Conservation (phyloP, 2,888 invertebrate genomes). For the Polydrusus pterygomalis region DNA sequence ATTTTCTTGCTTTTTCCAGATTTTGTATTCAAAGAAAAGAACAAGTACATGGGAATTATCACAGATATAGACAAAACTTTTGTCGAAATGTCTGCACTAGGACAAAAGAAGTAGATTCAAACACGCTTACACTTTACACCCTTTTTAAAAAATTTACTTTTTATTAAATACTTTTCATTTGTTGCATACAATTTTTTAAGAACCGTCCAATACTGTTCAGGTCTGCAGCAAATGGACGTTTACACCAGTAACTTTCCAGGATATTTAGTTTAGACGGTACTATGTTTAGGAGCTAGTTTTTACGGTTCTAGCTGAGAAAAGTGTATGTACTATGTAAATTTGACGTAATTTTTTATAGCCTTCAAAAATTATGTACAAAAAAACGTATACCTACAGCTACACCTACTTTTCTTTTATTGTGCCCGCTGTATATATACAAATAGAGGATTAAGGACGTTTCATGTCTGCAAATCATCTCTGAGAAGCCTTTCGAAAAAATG, state of each 20-base stretch:
- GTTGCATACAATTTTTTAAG: background rate
- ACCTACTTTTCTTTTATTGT: too few relatives aligned
- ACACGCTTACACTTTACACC: conserved; percentile 10
- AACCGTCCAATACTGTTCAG: too few relatives aligned
- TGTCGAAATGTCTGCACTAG: conserved; percentile 71
- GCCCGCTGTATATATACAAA: too few relatives aligned
- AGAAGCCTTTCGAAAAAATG: too few relatives aligned
- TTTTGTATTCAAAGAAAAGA: conserved; percentile 71
- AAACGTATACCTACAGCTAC: too few relatives aligned
- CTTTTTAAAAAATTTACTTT: conserved; percentile 7
- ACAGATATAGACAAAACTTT: conserved; percentile 72
- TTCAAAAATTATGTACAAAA: background rate
- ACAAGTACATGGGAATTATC: conserved; percentile 70
- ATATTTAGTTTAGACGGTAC: background rate
- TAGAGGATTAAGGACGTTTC: too few relatives aligned
- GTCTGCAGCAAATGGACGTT: background rate
- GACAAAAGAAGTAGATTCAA: conserved; percentile 67
- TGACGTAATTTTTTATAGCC: background rate
- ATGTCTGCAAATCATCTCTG: too few relatives aligned
- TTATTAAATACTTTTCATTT: background rate
- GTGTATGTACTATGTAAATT: too few relatives aligned
- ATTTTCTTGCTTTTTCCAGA: conserved; percentile 65
- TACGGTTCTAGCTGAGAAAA: background rate
- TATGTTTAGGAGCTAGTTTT: background rate
- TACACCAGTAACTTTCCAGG: background rate